Percentiles rank a stretch among this genome's conserved stretches.
phyloP scores from a whole-genome alignment of 1,140 invertebrate genomes.

The Polyergus mexicanus region DNA sequence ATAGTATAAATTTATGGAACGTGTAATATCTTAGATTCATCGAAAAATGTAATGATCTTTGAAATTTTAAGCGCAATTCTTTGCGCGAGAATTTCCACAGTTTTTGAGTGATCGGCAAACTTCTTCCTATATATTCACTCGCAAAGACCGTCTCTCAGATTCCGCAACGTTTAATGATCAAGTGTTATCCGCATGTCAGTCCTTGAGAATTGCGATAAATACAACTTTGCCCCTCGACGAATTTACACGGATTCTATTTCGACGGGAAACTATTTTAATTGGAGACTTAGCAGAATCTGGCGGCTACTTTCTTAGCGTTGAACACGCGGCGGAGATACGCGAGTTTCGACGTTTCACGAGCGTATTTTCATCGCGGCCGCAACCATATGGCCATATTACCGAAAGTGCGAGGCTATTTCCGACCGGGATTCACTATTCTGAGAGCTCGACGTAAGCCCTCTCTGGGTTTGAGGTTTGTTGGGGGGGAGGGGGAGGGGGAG shows the following conservation, averaged over 20 bases:
- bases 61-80: not conserved
- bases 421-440: slow-evolving; percentile 40
- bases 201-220: not conserved
- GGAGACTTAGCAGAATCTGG: not conserved
- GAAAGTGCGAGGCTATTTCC: slow-evolving; percentile 53
- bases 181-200: not conserved
- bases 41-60: too few species aligned
- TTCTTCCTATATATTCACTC: too few species aligned
- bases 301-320: not conserved
- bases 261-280: slow-evolving; percentile 29
- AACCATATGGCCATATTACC: slow-evolving; percentile 52
- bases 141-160: not conserved
- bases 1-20: not conserved
- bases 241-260: slow-evolving; percentile 22
- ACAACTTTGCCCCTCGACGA: not conserved
- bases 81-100: not conserved
- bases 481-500: not conserved
- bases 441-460: slow-evolving; percentile 50
- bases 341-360: slow-evolving; percentile 16
- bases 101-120: not conserved
- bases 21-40: too few species aligned
- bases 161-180: not conserved
- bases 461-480: slow-evolving; percentile 16
- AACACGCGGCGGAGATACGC: not conserved
- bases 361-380: slow-evolving; percentile 42